A percentile compares a stretch with the other conserved stretches of the same genome.
Conservation (phyloP, 2,888 invertebrate genomes). For the Acleris literana region DNA sequence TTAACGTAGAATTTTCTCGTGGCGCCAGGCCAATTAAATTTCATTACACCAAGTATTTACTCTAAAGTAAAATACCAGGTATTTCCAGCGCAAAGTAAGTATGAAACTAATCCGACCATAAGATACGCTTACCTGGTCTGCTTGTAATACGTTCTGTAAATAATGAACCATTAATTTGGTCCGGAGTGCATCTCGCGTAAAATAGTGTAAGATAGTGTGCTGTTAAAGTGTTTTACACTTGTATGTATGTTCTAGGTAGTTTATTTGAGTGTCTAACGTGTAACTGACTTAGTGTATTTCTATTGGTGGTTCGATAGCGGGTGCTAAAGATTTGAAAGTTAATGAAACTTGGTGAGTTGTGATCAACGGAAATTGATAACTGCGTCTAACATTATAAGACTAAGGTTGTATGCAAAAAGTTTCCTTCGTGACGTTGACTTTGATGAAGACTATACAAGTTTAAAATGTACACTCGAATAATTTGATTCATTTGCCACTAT, state of each 20-base stretch:
- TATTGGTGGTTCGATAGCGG: background rate
- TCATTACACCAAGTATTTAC: slow-evolving; percentile 19
- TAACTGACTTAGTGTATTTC: background rate
- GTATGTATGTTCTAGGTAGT: slow-evolving; percentile 3
- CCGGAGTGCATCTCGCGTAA: slow-evolving; percentile 23
- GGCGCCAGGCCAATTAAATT: slow-evolving; percentile 27
- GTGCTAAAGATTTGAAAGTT: too few species aligned
- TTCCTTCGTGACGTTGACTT: too few species aligned
- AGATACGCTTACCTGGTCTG: slow-evolving; percentile 30
- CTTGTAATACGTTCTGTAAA: slow-evolving; percentile 29
- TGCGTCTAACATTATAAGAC: too few species aligned
- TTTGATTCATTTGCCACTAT: too few species aligned
- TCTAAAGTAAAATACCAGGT: slow-evolving; percentile 28
- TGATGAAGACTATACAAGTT: too few species aligned
- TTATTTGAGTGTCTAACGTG: slow-evolving; percentile 1
- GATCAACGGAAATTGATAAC: too few species aligned
- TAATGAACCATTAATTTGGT: slow-evolving; percentile 36
- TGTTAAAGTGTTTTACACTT: slow-evolving; percentile 24
- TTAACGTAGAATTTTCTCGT: slow-evolving; percentile 12
- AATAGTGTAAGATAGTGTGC: slow-evolving; percentile 28
- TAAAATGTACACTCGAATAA: too few species aligned
- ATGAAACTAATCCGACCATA: slow-evolving; percentile 30
- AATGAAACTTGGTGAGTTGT: too few species aligned
- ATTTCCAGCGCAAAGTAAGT: slow-evolving; percentile 25
- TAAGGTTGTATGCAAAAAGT: too few species aligned